These are phyloP conservation scores for Aythya baeri DNA, from an alignment of 2,113 vertebrate species.

Conservation along the genomic window DNA sequence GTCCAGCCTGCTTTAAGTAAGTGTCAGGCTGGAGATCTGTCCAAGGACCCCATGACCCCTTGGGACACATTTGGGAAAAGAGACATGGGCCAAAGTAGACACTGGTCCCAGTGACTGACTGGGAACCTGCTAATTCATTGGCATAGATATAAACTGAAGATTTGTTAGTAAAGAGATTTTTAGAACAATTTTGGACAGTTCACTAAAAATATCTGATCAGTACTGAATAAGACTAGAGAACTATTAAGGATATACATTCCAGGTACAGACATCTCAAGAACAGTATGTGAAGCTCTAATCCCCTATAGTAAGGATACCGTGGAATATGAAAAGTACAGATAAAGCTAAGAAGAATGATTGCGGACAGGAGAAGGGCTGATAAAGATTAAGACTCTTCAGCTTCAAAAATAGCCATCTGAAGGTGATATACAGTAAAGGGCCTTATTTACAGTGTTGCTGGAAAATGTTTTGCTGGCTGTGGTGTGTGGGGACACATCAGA, in stretches of 20 bases:
- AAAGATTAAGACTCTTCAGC: not conserved
- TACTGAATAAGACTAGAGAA: not conserved
- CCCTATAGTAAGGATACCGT: not conserved
- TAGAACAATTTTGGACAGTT: not conserved
- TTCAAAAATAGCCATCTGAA: not conserved
- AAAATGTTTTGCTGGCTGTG: not conserved
- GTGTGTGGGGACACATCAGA: rapidly evolving
- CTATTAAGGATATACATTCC: not conserved
- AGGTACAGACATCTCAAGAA: not conserved
- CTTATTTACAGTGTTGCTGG: not conserved
- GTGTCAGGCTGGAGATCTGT: not conserved
- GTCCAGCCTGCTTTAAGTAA: not conserved
- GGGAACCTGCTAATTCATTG: not conserved
- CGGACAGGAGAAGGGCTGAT: not conserved
- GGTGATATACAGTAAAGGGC: not conserved
- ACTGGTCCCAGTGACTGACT: not conserved
- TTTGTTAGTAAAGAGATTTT: not conserved
- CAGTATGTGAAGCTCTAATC: not conserved
- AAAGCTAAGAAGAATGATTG: not conserved
- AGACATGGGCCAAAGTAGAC: not conserved
- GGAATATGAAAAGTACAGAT: not conserved
- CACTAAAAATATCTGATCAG: not conserved
- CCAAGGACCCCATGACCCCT: not conserved
- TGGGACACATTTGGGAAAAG: not conserved
- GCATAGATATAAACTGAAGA: not conserved